Percentiles rank a stretch among this genome's conserved stretches.
phyloP scores from a whole-genome alignment of 2,113 vertebrate genomes.

The Arvicanthis niloticus region DNA sequence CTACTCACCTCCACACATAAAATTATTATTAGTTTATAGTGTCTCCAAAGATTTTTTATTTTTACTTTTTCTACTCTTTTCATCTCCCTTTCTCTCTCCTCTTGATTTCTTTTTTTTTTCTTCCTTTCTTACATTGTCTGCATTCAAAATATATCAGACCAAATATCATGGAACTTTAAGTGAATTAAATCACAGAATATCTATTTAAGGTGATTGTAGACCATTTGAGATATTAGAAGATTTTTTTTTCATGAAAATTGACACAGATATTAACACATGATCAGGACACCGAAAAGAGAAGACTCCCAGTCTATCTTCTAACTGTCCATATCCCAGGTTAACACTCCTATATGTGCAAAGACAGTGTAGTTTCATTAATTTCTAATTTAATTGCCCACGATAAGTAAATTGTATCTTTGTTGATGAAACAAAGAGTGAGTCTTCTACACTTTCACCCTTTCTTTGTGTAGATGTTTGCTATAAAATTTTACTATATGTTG shows the following conservation, averaged over 20 bases:
- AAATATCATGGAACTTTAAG: neutral
- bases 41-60: no score
- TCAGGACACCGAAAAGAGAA: neutral
- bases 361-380: neutral
- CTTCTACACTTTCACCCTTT: neutral
- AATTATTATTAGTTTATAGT: neutral
- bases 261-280: accelerated
- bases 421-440: neutral
- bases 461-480: neutral
- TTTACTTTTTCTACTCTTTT: neutral
- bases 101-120: neutral
- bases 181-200: neutral
- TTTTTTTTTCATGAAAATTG: neutral
- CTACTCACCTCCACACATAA: no score
- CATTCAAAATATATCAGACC: neutral
- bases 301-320: neutral
- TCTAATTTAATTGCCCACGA: neutral
- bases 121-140: no score
- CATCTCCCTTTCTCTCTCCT: no score
- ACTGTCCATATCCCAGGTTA: neutral
- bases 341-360: neutral
- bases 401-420: neutral
- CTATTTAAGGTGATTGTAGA: neutral
- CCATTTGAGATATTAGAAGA: neutral
- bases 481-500: neutral